phyloP scores from a whole-genome alignment of 2,888 invertebrate species.

The Lepidochrysops patricia region DNA sequence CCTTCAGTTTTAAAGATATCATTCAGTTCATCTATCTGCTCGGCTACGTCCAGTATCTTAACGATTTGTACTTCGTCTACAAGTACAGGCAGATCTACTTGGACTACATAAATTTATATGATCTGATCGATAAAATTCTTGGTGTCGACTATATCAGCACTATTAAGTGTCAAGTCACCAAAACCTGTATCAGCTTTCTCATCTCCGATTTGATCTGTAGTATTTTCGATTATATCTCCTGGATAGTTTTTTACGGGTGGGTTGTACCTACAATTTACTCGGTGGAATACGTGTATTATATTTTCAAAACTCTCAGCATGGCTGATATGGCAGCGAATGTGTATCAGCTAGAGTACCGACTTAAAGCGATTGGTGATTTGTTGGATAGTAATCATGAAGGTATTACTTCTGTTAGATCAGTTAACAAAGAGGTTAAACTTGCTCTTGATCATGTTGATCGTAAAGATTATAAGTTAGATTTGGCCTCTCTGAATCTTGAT shows the following conservation, averaged over 20 bases:
- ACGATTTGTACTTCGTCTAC: slow-evolving; percentile 21
- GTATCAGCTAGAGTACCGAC: slow-evolving; percentile 22
- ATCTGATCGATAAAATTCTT: slow-evolving; percentile 21
- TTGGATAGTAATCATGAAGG: slow-evolving; percentile 19
- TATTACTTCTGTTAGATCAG: background rate
- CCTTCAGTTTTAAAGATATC: slow-evolving; percentile 16
- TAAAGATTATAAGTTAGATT: background rate
- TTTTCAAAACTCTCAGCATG: slow-evolving; percentile 18
- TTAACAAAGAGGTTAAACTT: background rate
- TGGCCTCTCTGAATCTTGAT: background rate
- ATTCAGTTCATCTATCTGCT: slow-evolving; percentile 18
- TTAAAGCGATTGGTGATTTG: slow-evolving; percentile 21
- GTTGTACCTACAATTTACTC: background rate
- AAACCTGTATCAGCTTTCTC: slow-evolving; percentile 11
- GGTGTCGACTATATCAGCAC: slow-evolving; percentile 18
- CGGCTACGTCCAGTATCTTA: slow-evolving; percentile 21
- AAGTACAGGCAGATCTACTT: slow-evolving; percentile 21
- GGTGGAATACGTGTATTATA: slow-evolving; percentile 20
- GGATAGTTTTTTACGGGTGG: slow-evolving; percentile 18
- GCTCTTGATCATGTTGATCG: background rate
- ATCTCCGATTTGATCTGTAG: slow-evolving; percentile 4
- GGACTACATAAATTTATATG: slow-evolving; percentile 21
- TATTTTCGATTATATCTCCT: slow-evolving; percentile 15
- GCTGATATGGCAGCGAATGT: slow-evolving; percentile 21
- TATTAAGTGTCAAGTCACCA: slow-evolving; percentile 19